These are phyloP conservation scores for Drepanosiphum platanoidis DNA, from an alignment of 2,888 invertebrate species.

Conservation along the genomic window DNA sequence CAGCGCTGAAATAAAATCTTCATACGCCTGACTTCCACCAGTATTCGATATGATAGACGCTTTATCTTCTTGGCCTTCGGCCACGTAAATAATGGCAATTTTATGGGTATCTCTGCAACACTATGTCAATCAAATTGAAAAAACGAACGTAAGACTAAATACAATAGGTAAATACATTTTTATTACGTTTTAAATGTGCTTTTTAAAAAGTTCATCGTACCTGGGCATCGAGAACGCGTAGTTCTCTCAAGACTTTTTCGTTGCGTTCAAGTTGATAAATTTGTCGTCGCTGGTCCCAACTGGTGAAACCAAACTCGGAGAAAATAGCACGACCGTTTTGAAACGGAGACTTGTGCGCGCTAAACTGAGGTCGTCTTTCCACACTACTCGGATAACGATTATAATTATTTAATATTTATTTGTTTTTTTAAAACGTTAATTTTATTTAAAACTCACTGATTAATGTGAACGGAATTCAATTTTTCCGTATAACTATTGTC, in stretches of 20 bases:
- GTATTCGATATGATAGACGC: slow-evolving; percentile 91
- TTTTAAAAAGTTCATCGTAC: slow-evolving; percentile 65
- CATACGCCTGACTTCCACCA: slow-evolving; percentile 92
- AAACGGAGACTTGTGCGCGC: slow-evolving; percentile 71
- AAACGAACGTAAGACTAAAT: too few relatives aligned
- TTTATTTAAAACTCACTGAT: not conserved
- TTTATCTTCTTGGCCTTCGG: slow-evolving; percentile 96
- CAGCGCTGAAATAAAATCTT: slow-evolving; percentile 80
- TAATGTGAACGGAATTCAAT: not conserved
- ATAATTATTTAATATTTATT: slow-evolving; percentile 57
- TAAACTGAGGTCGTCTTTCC: slow-evolving; percentile 59
- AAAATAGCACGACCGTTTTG: slow-evolving; percentile 88
- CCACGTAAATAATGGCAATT: slow-evolving; percentile 97
- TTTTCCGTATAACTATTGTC: slow-evolving; percentile 77
- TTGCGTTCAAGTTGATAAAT: slow-evolving; percentile 88
- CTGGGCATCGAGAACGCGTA: slow-evolving; percentile 93
- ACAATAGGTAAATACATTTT: slow-evolving; percentile 7
- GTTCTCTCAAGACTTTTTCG: slow-evolving; percentile 87
- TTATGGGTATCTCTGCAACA: slow-evolving; percentile 94
- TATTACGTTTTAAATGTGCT: not conserved
- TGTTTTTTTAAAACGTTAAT: too few relatives aligned
- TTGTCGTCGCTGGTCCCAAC: slow-evolving; percentile 86
- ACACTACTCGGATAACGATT: slow-evolving; percentile 24
- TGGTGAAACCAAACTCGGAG: slow-evolving; percentile 88
- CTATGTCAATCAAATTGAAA: slow-evolving; percentile 65